Conservation (phyloP, 2,888 invertebrate species). For the Volucella inflata region DNA sequence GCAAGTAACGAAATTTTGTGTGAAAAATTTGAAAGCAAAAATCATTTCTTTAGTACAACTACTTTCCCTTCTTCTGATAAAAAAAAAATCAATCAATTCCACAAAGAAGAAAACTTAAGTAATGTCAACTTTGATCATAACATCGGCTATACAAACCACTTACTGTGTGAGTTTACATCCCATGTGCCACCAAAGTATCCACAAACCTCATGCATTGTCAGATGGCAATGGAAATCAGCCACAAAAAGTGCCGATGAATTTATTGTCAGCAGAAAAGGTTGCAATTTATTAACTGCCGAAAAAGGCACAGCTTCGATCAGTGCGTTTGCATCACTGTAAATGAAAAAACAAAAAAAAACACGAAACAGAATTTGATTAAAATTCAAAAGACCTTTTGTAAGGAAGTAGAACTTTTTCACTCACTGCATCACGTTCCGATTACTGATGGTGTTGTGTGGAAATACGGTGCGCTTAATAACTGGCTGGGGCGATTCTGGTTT, state of each 20-base stretch:
- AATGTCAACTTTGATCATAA: neutral
- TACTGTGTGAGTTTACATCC: conserved; percentile 97
- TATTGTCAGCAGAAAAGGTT: conserved; percentile 95
- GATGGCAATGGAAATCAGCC: conserved; percentile 96
- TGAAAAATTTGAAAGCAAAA: too few species aligned
- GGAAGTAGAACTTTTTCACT: conserved; percentile 81
- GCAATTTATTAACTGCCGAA: conserved; percentile 93
- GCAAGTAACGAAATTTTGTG: too few species aligned
- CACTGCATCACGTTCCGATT: conserved; percentile 91
- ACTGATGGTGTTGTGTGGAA: conserved; percentile 90
- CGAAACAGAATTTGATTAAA: too few species aligned
- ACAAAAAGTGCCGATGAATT: conserved; percentile 94
- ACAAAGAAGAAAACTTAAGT: too few species aligned
- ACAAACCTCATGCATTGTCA: conserved; percentile 96
- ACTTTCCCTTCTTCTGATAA: neutral
- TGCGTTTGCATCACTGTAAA: conserved; percentile 93
- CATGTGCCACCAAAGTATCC: conserved; percentile 98
- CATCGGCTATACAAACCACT: conserved; percentile 83
- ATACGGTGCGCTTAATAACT: conserved; percentile 87
- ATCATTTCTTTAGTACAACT: too few species aligned
- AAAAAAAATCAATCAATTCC: neutral
- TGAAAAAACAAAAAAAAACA: conserved; percentile 9
- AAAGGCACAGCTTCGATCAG: conserved; percentile 95
- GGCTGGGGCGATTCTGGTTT: conserved; percentile 87
- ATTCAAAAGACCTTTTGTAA: too few species aligned